A percentile compares a stretch with the other conserved stretches of the same genome.
Evolutionary conservation across 2,888 invertebrate genomes (phyloP).

Genomic region (Metellina segmentata): DNA sequence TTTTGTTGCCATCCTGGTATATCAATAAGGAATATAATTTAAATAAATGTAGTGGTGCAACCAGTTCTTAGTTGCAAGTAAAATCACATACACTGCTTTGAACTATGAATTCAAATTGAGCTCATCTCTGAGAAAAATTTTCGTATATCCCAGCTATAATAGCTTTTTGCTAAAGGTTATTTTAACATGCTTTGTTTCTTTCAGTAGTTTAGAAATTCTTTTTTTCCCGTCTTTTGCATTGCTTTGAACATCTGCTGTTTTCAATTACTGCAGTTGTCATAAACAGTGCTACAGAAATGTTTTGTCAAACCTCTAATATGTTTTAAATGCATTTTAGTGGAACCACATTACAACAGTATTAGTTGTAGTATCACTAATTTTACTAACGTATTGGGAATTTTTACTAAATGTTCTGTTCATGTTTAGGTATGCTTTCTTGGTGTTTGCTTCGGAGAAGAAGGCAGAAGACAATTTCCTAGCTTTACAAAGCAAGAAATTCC

Average conservation of each 20-base stretch:
- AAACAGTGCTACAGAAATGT: slow-evolving; percentile 68
- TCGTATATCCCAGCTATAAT: no score
- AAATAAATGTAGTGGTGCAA: no score
- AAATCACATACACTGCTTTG: no score
- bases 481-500: slow-evolving; percentile 43
- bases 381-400: neutral
- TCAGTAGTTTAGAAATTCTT: no score
- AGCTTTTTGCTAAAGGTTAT: no score
- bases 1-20: no score
- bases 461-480: slow-evolving; percentile 43
- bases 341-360: slow-evolving; percentile 63
- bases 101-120: no score
- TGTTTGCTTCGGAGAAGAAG: slow-evolving; percentile 47
- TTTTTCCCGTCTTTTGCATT: slow-evolving; percentile 70
- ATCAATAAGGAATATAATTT: no score
- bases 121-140: no score
- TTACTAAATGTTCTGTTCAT: neutral
- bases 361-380: neutral
- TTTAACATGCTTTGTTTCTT: no score
- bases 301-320: slow-evolving; percentile 39
- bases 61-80: no score
- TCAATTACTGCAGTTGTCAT: slow-evolving; percentile 18
- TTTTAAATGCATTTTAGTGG: slow-evolving; percentile 39
- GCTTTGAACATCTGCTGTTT: slow-evolving; percentile 54
- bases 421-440: slow-evolving; percentile 65